Percentiles rank a stretch among this genome's conserved stretches.
These are phyloP conservation scores for Semnornis frantzii DNA, from an alignment of 2,113 vertebrate genomes.

Conservation along the genomic window DNA sequence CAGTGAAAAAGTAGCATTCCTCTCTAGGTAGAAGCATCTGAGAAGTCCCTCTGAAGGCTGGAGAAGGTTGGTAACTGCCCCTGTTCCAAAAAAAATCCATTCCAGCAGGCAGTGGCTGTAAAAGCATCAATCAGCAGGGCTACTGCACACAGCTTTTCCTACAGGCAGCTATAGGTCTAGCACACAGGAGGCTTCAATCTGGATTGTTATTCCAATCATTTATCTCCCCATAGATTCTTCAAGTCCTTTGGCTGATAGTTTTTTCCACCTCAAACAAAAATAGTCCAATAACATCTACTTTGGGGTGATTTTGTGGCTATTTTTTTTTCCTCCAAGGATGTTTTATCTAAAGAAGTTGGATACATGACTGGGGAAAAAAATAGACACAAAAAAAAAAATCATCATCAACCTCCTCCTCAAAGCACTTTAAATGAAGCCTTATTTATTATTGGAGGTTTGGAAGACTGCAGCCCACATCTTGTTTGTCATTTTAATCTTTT, in stretches of 20 bases:
- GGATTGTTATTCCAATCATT: not conserved
- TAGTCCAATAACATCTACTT: not conserved
- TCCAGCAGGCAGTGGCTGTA: not conserved
- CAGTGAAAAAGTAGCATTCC: not conserved
- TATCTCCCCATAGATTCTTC: not conserved
- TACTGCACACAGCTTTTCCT: not conserved
- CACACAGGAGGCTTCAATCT: not conserved
- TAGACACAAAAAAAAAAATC: constrained; percentile 7
- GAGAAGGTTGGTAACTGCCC: not conserved
- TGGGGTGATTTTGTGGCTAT: not conserved
- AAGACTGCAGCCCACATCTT: constrained; percentile 64
- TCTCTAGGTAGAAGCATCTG: not conserved
- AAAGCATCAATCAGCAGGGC: not conserved
- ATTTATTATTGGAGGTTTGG: constrained; percentile 69
- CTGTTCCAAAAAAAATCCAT: not conserved
- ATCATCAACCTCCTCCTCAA: constrained; percentile 62
- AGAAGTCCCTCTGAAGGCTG: not conserved
- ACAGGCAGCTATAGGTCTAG: not conserved
- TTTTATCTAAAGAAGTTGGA: not conserved
- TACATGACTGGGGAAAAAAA: constrained; percentile 37
- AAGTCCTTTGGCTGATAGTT: not conserved
- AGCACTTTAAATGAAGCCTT: constrained; percentile 61
- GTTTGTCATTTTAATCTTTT: constrained; percentile 73
- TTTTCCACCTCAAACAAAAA: not conserved
- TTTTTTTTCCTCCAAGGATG: not conserved